These are phyloP conservation scores for Ailuropoda melanoleuca DNA, from an alignment of 2,113 vertebrate genomes.

Conservation along the genomic window DNA sequence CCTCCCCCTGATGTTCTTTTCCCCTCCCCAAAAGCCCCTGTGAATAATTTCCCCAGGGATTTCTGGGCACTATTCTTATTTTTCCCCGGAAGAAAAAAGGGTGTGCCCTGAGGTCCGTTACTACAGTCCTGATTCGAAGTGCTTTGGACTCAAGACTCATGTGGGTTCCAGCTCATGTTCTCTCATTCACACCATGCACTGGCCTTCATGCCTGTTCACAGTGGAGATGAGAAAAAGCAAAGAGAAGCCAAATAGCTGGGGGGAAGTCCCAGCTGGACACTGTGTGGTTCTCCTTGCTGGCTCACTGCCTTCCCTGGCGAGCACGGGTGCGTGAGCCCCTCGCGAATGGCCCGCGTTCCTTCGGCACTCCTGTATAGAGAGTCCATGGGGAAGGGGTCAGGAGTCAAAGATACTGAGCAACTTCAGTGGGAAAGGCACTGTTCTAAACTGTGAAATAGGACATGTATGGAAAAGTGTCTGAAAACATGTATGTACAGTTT, in stretches of 20 bases:
- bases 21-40: background rate
- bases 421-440: background rate
- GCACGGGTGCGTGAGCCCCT: background rate
- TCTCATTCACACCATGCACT: background rate
- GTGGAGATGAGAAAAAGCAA: background rate
- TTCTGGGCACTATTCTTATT: conserved; percentile 16
- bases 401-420: background rate
- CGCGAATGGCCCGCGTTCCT: background rate
- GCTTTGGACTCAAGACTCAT: background rate
- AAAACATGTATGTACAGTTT: background rate
- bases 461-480: background rate
- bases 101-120: background rate
- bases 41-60: background rate
- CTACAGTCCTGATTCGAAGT: background rate
- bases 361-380: accelerated
- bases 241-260: background rate
- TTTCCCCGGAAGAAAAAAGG: background rate
- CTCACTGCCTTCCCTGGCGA: accelerated
- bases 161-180: background rate
- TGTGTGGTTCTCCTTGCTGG: background rate
- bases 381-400: background rate
- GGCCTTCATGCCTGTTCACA: background rate
- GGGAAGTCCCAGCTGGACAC: background rate
- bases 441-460: background rate
- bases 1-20: background rate